A percentile compares a stretch with the other conserved stretches of the same genome.
These are phyloP conservation scores for Synanthedon tipuliformis DNA, from an alignment of 2,888 invertebrate genomes.

Conservation along the genomic window DNA sequence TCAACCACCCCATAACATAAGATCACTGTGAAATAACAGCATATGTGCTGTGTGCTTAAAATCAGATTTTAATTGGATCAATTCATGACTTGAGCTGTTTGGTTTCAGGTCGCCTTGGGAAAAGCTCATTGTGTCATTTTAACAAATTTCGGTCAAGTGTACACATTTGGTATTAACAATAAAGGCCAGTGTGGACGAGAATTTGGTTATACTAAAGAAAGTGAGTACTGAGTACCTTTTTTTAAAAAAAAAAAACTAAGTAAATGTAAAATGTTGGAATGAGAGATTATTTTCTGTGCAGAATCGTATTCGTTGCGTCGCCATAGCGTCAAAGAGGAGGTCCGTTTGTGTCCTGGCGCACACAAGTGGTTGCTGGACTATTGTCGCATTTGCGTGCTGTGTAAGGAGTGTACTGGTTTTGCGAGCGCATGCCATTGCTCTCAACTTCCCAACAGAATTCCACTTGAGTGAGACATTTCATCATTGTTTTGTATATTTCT, in stretches of 20 bases:
- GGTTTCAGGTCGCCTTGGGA: conserved; percentile 81
- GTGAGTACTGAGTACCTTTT: conserved; percentile 43
- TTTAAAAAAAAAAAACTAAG: neutral
- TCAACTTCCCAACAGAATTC: conserved; percentile 80
- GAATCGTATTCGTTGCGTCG: conserved; percentile 21
- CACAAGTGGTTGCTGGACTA: conserved; percentile 85
- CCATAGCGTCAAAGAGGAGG: conserved; percentile 27
- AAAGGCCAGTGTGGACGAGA: conserved; percentile 97
- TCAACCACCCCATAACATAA: no score
- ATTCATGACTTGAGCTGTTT: no score
- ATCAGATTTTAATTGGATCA: neutral
- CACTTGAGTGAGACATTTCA: conserved; percentile 80
- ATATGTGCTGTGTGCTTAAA: neutral
- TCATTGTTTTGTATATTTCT: neutral
- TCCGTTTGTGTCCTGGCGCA: conserved; percentile 72
- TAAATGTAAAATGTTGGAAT: neutral
- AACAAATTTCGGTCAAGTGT: conserved; percentile 89
- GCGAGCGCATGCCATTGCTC: conserved; percentile 85
- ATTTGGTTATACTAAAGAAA: conserved; percentile 74
- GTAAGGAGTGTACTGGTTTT: conserved; percentile 94
- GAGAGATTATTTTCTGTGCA: conserved; percentile 3
- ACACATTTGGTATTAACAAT: conserved; percentile 97
- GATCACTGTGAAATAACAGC: no score
- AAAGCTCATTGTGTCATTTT: conserved; percentile 96
- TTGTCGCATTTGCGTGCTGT: conserved; percentile 91